Conservation (phyloP, 2,113 vertebrate species). For the Lepus timidus region DNA sequence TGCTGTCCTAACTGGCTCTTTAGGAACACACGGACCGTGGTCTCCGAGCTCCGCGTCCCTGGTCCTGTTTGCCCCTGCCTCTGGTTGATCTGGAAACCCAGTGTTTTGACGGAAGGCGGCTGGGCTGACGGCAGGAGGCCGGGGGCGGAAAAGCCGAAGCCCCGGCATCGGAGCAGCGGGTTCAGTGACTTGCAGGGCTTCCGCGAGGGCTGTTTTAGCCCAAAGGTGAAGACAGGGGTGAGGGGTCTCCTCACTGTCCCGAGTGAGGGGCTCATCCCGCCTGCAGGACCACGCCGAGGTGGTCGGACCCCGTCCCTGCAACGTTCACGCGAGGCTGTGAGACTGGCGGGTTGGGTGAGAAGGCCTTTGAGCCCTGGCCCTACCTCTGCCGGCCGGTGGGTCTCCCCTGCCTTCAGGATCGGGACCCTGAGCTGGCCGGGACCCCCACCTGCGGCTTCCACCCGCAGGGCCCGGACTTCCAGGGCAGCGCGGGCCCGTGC, state of each 20-base stretch:
- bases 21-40: not conserved
- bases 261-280: not conserved
- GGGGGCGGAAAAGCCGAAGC: not conserved
- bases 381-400: not conserved
- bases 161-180: not conserved
- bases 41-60: not conserved
- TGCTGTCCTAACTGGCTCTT: constrained; percentile 7
- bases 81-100: not conserved
- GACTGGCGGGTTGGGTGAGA: not conserved
- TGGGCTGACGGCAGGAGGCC: not conserved
- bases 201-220: not conserved
- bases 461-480: not conserved
- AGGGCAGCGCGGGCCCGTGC: not conserved
- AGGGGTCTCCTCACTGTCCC: not conserved
- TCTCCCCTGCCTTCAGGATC: not conserved
- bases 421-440: not conserved
- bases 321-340: not conserved
- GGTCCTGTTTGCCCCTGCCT: not conserved
- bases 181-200: not conserved
- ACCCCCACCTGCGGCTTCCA: not conserved
- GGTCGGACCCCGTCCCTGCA: not conserved
- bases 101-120: not conserved
- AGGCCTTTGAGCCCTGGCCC: not conserved
- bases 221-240: not conserved
- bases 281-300: not conserved